Percentiles rank a stretch among this genome's conserved stretches.
phyloP scores from a whole-genome alignment of 1,140 invertebrate genomes.

The Ephestia elutella region DNA sequence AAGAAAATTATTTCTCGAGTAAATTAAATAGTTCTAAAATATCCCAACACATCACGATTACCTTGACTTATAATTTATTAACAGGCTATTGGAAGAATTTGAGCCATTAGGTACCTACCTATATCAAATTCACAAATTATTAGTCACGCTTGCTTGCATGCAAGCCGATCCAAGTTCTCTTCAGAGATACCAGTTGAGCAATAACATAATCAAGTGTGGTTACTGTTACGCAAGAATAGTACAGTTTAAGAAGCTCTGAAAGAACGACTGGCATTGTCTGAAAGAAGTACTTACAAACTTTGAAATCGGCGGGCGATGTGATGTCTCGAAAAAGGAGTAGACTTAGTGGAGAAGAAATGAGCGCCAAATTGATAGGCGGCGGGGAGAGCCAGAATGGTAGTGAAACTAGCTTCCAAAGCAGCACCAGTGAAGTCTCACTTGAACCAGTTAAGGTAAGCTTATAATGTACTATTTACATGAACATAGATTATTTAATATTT shows the following conservation, averaged over 20 bases:
- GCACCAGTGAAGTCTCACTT: slow-evolving; percentile 29
- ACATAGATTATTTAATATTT: too few species aligned
- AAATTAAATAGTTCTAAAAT: too few species aligned
- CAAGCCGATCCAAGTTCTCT: background rate
- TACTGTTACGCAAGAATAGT: slow-evolving; percentile 10
- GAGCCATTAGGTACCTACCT: too few species aligned
- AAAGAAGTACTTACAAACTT: slow-evolving; percentile 5
- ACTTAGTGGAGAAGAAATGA: slow-evolving; percentile 53
- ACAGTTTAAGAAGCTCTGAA: background rate
- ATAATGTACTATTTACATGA: slow-evolving; percentile 6
- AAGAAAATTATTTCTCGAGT: too few species aligned
- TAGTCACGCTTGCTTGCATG: slow-evolving; percentile 1
- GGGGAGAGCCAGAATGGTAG: slow-evolving; percentile 46
- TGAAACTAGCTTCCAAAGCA: slow-evolving; percentile 44
- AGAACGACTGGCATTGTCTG: background rate
- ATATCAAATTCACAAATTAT: too few species aligned
- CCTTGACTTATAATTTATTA: too few species aligned
- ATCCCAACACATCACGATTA: too few species aligned
- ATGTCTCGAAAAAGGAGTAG: slow-evolving; percentile 64
- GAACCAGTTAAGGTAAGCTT: slow-evolving; percentile 29
- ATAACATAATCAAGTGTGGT: background rate
- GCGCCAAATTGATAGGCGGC: slow-evolving; percentile 30
- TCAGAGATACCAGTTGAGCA: background rate
- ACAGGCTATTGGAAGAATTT: too few species aligned
- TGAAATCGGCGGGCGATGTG: slow-evolving; percentile 34